Conservation (phyloP, 2,113 vertebrate species). For the Campylorhamphus procurvoides region DNA sequence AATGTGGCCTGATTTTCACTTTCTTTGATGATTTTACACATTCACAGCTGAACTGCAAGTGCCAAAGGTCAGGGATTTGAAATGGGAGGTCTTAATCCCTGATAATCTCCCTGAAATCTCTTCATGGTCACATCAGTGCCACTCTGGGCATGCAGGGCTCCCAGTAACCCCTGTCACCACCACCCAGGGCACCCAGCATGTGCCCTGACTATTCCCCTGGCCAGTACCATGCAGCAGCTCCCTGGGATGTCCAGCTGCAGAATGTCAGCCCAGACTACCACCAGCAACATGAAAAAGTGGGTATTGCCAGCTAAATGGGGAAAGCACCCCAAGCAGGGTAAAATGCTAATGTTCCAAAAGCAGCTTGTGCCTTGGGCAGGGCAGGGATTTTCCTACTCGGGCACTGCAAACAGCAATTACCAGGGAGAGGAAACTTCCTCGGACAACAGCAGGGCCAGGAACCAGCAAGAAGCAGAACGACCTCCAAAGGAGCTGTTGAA, state of each 20-base stretch:
- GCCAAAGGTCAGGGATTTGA: background rate
- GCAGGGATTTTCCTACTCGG: accelerated
- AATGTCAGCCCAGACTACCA: accelerated
- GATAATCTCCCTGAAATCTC: background rate
- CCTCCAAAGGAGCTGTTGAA: background rate
- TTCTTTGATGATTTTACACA: background rate
- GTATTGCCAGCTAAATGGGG: background rate
- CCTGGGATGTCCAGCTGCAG: background rate
- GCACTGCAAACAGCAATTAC: background rate
- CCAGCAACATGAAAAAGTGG: background rate
- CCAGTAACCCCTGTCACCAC: background rate
- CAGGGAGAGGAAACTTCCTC: background rate
- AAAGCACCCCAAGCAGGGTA: background rate
- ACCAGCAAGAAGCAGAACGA: background rate
- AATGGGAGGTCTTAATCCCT: background rate
- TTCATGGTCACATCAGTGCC: background rate
- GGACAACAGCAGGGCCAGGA: background rate
- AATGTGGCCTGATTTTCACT: background rate
- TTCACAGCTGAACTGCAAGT: background rate
- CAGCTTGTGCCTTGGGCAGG: too few species aligned
- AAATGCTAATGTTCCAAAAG: background rate
- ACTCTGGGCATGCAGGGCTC: background rate
- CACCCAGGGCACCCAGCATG: background rate
- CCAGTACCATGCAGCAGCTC: background rate
- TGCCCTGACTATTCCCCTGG: background rate